Evolutionary conservation across 2,113 vertebrate species (phyloP).

Genomic region (Brachyhypopomus occidentalis): DNA sequence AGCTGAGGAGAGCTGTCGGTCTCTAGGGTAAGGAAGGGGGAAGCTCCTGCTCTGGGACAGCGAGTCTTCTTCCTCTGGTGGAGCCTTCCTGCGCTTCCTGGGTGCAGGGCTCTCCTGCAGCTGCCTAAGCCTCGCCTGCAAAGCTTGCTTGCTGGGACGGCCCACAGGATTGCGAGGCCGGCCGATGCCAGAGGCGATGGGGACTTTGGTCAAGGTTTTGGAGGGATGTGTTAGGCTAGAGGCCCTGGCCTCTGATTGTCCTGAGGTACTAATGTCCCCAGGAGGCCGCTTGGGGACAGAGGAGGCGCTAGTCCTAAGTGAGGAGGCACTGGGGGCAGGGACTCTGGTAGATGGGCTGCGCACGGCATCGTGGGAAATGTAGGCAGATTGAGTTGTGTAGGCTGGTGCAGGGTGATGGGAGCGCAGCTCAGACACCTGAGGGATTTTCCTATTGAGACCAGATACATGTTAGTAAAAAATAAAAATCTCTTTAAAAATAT

Average conservation of each 20-base stretch:
- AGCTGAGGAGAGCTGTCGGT: conserved; percentile 36
- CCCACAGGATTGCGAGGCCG: conserved; percentile 66
- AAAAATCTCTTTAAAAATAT: neutral
- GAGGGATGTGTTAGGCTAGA: conserved; percentile 68
- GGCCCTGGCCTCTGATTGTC: conserved; percentile 65
- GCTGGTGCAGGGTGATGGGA: conserved; percentile 43
- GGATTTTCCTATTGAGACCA: conserved; percentile 78
- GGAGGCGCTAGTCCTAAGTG: conserved; percentile 53
- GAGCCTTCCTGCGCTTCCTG: conserved; percentile 69
- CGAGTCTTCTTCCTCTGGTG: conserved; percentile 46
- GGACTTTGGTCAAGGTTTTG: conserved; percentile 60
- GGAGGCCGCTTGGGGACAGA: conserved; percentile 21
- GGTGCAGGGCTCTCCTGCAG: conserved; percentile 50
- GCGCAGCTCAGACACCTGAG: conserved; percentile 76
- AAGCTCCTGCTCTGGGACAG: conserved; percentile 70
- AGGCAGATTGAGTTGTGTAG: conserved; percentile 16
- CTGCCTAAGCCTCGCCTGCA: conserved; percentile 62
- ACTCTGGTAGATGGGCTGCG: conserved; percentile 50
- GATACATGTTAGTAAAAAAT: neutral
- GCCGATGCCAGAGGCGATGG: conserved; percentile 63
- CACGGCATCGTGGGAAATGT: conserved; percentile 53
- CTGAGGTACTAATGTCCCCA: conserved; percentile 50
- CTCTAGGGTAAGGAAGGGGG: conserved; percentile 47
- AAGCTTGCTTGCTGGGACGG: conserved; percentile 66
- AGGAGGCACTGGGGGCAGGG: conserved; percentile 55